These are phyloP conservation scores for Capromys pilorides DNA, from an alignment of 2,797 vertebrate species.

Conservation along the genomic window DNA sequence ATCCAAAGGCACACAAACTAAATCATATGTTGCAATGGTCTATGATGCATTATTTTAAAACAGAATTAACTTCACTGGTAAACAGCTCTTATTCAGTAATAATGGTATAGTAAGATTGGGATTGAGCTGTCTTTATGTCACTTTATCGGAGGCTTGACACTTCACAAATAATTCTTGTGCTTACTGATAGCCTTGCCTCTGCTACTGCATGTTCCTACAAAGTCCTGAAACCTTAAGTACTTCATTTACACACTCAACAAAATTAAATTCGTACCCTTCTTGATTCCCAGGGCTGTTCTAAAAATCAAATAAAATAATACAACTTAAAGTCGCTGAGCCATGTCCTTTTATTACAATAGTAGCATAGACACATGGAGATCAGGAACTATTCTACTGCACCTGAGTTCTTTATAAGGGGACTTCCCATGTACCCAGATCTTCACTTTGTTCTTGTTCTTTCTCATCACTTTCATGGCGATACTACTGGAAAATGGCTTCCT, in stretches of 20 bases:
- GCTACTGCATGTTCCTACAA: background rate
- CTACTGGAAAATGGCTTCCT: conserved; percentile 4
- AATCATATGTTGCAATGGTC: background rate
- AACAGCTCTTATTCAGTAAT: background rate
- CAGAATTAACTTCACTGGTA: background rate
- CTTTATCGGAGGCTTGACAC: background rate
- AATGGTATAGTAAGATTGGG: background rate
- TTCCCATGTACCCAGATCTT: background rate
- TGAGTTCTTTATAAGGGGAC: background rate
- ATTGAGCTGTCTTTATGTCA: background rate
- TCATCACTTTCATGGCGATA: background rate
- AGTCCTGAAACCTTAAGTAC: background rate
- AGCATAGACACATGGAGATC: background rate
- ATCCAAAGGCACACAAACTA: background rate
- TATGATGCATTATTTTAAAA: background rate
- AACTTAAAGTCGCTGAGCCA: background rate
- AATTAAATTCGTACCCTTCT: background rate
- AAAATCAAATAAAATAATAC: background rate
- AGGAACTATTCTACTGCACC: background rate
- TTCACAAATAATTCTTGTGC: background rate
- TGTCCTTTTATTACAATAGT: background rate
- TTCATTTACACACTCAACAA: background rate
- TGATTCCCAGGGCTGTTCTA: background rate
- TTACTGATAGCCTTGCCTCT: background rate
- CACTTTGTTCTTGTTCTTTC: background rate